phyloP scores from a whole-genome alignment of 2,888 invertebrate genomes.

The Sesamia inferens region DNA sequence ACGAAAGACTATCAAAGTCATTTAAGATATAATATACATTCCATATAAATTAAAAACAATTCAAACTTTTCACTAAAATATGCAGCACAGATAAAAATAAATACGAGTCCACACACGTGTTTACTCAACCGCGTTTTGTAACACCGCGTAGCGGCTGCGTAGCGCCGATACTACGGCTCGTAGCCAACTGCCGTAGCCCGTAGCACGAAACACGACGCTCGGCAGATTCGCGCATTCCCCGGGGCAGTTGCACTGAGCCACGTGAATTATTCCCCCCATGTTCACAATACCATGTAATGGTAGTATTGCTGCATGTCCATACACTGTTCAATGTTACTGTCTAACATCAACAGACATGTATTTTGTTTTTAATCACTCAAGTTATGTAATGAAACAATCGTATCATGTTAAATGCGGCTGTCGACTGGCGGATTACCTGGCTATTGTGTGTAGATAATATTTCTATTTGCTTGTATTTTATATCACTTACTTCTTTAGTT shows the following conservation, averaged over 20 bases:
- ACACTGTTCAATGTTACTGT: constrained; percentile 11
- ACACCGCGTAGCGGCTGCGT: constrained; percentile 78
- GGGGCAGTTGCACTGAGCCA: constrained; percentile 71
- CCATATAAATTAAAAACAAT: background rate
- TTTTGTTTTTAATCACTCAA: constrained; percentile 7
- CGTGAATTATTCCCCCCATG: constrained; percentile 69
- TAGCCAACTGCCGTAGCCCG: constrained; percentile 85
- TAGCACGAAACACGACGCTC: constrained; percentile 64
- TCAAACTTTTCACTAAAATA: constrained; percentile 53
- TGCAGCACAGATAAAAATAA: constrained; percentile 51
- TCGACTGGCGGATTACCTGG: constrained; percentile 42
- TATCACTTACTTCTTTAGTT: constrained; percentile 48
- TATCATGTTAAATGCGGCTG: constrained; percentile 43
- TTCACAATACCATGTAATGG: constrained; percentile 63
- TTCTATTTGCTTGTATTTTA: constrained; percentile 48
- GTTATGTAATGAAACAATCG: constrained; percentile 43
- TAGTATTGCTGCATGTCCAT: constrained; percentile 66
- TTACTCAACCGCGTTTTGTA: constrained; percentile 72
- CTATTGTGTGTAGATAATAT: constrained; percentile 51
- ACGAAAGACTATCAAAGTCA: background rate
- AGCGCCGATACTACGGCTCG: constrained; percentile 81
- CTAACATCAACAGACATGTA: constrained; percentile 30
- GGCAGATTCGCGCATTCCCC: constrained; percentile 77
- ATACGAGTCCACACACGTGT: constrained; percentile 71
- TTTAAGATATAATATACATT: background rate